Evolutionary conservation across 2,888 invertebrate genomes (phyloP).

Genomic region (Mesorhabditis sp.): DNA sequence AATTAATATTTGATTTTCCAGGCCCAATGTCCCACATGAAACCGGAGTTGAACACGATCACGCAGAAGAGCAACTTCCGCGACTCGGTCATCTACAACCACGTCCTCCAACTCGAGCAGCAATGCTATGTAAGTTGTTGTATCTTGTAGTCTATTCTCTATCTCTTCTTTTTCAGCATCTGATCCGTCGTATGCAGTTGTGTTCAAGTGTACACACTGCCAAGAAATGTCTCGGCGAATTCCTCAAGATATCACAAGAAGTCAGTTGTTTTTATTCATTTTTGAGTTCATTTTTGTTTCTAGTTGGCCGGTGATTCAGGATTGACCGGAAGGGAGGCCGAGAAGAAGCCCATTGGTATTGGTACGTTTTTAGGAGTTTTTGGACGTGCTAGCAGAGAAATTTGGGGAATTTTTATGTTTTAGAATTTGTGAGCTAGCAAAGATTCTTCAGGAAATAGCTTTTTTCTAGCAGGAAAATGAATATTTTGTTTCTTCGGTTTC

Average conservation of each 20-base stretch:
- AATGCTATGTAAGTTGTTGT: background rate
- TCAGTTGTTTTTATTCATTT: background rate
- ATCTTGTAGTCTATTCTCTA: background rate
- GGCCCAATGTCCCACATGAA: background rate
- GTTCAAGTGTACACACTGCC: background rate
- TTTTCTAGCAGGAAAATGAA: too few species aligned
- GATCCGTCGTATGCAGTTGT: background rate
- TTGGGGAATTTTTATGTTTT: too few species aligned
- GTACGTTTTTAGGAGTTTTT: too few species aligned
- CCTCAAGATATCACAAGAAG: background rate
- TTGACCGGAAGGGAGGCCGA: too few species aligned
- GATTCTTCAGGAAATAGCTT: too few species aligned
- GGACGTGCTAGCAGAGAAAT: too few species aligned
- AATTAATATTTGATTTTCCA: background rate
- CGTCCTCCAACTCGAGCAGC: constrained; percentile 2
- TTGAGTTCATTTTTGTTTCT: background rate
- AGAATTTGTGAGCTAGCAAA: too few species aligned
- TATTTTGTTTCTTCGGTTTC: too few species aligned
- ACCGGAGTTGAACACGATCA: background rate
- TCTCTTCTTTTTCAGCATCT: background rate
- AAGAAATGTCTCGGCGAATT: constrained; percentile 1
- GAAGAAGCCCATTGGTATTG: too few species aligned
- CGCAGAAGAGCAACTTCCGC: constrained; percentile 6
- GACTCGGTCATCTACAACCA: background rate
- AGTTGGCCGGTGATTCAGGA: too few species aligned